A percentile compares a stretch with the other conserved stretches of the same genome.
Evolutionary conservation across 1,140 invertebrate genomes (phyloP).

Genomic region (Augochlora pura): DNA sequence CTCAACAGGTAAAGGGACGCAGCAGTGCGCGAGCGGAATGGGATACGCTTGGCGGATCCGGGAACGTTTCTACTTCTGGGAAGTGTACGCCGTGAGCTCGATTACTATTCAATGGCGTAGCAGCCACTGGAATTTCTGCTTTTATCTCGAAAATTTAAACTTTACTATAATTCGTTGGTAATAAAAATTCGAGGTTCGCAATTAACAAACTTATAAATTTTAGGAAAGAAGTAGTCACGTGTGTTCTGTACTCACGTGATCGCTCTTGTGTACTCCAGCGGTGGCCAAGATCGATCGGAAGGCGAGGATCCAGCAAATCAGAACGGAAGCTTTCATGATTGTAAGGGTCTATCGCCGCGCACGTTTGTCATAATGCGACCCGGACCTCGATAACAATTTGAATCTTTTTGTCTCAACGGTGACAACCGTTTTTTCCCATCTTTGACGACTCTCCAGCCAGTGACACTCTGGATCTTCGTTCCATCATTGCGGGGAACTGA

Average conservation of each 20-base stretch:
- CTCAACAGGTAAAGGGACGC: constrained; percentile 39
- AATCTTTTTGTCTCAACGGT: background rate
- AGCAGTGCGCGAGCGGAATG: constrained; percentile 27
- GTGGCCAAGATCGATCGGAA: background rate
- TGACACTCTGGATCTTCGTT: background rate
- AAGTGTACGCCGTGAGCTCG: constrained; percentile 42
- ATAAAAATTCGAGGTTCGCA: too few relatives aligned
- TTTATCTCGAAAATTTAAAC: background rate
- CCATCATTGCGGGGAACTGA: background rate
- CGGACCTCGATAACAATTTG: background rate
- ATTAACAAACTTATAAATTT: too few relatives aligned
- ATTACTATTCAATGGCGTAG: constrained; percentile 62
- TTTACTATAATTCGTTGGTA: background rate
- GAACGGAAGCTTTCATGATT: constrained; percentile 32
- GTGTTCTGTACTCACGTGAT: constrained; percentile 37
- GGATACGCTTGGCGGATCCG: constrained; percentile 27
- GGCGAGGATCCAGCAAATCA: constrained; percentile 15
- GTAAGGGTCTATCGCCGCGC: background rate
- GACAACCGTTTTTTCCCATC: background rate
- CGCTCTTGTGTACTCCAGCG: background rate
- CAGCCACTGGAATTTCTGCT: constrained; percentile 26
- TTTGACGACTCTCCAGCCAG: background rate
- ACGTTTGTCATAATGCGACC: constrained; percentile 15
- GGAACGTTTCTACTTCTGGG: constrained; percentile 61
- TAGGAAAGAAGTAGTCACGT: too few relatives aligned